These are phyloP conservation scores for Delichon dasypus DNA, from an alignment of 2,797 vertebrate genomes.

Conservation along the genomic window DNA sequence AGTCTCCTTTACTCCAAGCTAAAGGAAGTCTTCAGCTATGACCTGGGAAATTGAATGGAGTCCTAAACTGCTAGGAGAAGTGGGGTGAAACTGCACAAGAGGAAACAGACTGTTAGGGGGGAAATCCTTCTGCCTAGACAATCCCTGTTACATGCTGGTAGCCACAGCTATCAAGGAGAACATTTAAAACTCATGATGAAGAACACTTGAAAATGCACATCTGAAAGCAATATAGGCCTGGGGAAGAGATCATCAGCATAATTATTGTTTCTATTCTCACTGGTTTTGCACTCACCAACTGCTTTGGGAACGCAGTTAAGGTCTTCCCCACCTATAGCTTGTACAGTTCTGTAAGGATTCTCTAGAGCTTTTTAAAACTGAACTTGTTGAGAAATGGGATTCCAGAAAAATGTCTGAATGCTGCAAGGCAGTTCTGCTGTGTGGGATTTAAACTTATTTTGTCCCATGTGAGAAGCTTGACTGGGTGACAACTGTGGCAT, in stretches of 20 bases:
- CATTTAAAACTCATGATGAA: not conserved
- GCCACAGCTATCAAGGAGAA: not conserved
- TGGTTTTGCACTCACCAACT: not conserved
- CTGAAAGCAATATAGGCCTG: not conserved
- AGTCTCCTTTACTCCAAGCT: not conserved
- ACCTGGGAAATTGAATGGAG: not conserved
- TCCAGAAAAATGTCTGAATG: not conserved
- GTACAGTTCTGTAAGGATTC: not conserved
- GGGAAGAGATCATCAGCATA: not conserved
- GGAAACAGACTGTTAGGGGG: not conserved
- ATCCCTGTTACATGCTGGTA: not conserved
- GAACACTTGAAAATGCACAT: not conserved
- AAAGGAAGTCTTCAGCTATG: not conserved
- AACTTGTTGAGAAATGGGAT: not conserved
- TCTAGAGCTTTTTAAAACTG: not conserved
- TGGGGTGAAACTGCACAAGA: not conserved
- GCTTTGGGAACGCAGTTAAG: not conserved
- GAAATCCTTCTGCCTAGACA: not conserved
- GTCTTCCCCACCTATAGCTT: not conserved
- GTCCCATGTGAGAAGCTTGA: constrained; percentile 32
- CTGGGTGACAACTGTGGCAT: constrained; percentile 52
- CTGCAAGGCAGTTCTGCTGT: constrained; percentile 4
- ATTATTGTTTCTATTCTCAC: not conserved
- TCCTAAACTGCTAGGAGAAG: not conserved
- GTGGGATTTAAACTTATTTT: constrained; percentile 33